Evolutionary conservation across 2,797 vertebrate genomes (phyloP).

Genomic region (Odontamblyopus lacepedii): DNA sequence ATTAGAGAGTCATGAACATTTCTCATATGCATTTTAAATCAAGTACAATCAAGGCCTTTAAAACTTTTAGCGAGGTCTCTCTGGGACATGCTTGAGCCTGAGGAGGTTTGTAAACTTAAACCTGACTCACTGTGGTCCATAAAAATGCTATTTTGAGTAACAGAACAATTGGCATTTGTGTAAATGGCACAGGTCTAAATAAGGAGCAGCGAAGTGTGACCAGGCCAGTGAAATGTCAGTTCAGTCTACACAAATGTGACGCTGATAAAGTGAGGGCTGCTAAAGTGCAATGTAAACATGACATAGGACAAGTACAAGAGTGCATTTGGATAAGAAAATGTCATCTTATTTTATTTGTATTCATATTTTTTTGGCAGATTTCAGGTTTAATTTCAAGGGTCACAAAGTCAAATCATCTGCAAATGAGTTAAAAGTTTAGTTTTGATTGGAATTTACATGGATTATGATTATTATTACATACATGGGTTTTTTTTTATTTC

Average conservation of each 20-base stretch:
- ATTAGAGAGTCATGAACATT: too few relatives aligned
- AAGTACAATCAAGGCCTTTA: too few relatives aligned
- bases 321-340: background rate
- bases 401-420: too few relatives aligned
- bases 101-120: slow-evolving; percentile 1
- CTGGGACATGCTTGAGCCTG: background rate
- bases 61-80: background rate
- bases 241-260: background rate
- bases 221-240: slow-evolving; percentile 8
- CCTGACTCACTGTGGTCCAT: background rate
- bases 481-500: too few relatives aligned
- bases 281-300: slow-evolving; percentile 5
- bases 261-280: background rate
- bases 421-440: too few relatives aligned
- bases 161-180: slow-evolving; percentile 13
- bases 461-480: too few relatives aligned
- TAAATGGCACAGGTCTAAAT: slow-evolving; percentile 17
- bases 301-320: background rate
- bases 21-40: background rate
- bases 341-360: too few relatives aligned
- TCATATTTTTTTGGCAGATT: too few relatives aligned
- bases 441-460: too few relatives aligned
- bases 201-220: slow-evolving; percentile 4
- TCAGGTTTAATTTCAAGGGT: too few relatives aligned
- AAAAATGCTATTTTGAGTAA: slow-evolving; percentile 6